Evolutionary conservation across 2,888 invertebrate species (phyloP), one percentile per base, ranked within the genome.

Genomic region (Callinectes sapidus): DNA sequence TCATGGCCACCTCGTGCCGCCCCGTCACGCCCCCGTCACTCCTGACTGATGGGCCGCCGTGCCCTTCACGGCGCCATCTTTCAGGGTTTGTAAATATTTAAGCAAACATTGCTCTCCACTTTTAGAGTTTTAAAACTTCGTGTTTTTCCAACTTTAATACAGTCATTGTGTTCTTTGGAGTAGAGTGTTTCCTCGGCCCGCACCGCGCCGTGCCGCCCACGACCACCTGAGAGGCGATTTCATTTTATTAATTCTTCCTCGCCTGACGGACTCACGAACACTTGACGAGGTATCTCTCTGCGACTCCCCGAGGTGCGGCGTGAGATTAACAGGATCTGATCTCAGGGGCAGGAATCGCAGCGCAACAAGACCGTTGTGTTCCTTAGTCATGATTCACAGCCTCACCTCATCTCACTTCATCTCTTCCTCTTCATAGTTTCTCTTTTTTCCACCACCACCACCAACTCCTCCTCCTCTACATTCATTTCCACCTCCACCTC

Each of bases 41-140:
- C 42, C 91, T 87, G 91, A 91, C 87, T 91, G 87, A 87, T 91
- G 91, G 91, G 39, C 61, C 87, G 55, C 87, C 81, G 81, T 71
- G 87, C 87, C 87, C 91, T 91, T 87, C 91, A 91, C 66, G 71
- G 66, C 87, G 48, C 87, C 87, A 87, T 71, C 71, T 71, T 48
- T 87, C 87, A 91, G 86, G 35, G 87, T 91, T 87, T 91, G 87
- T 91, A 91, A 91, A 91, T 91, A 91, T 91, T 91, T 91, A 87
- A 61, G 91, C 87, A 91, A 91, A 87, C 61, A 87, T 61, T 91
- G 87, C 87, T 91, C 71, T 87, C 71, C 90, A 90, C 39, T 71
- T 87, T 81, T 87, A 71, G 87, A 71, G 48, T 66, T 91, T 42
- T 91, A 87, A 86, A 85, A 87, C 48, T 87, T 87, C 10, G 39